Base-by-base conservation (phyloP, 1,140 invertebrate species). In the Lepidostoma basale region DNA sequence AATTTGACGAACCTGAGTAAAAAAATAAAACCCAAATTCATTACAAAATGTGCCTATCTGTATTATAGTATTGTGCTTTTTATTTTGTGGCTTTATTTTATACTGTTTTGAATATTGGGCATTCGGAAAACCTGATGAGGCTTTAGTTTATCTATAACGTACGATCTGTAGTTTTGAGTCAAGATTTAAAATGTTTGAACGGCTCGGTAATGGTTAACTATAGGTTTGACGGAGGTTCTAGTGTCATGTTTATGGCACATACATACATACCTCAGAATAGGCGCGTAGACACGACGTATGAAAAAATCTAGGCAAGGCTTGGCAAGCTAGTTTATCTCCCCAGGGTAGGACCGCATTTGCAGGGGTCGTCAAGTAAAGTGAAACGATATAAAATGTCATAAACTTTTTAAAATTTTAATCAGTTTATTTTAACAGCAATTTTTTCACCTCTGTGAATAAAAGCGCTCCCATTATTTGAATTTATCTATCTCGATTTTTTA, bases 221-320 rank as follows among this genome's bases (percentile, higher is more conserved):
- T 14, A 56, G 52, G 36, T 16, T 22, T 12, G 14, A 10, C 28
- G 6, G 18, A 39, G 28, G 30, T 30, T 39, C 10, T 12, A 16
- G 10, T 36, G 52, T 56, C 14, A 56, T 47, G 52, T 33, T 56
- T 14, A 36, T 56, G 9, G 28, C 36, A 18, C 28, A 12, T n/a
- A n/a, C n/a, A n/a, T n/a, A 33, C 26, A 20, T 30, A 56, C 26
- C 52, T 33, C 52, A 47, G 16, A 22, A 47, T 22, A 22, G 16
- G 28, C 52, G 14, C 49, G 23, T n/a, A 18, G 26, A 33, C 52
- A 56, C 52, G 30, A 56, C 52, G 30, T 56, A 36, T 56, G 52
- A 56, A 56, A 56, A 56, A 56, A 56, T 56, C 3, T 56, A 56
- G 52, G 52, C 52, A 56, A 56, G 12, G 52, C 52, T 39, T 9